Conservation (phyloP, 2,888 invertebrate genomes). For the Dicranocentrus wangi region DNA sequence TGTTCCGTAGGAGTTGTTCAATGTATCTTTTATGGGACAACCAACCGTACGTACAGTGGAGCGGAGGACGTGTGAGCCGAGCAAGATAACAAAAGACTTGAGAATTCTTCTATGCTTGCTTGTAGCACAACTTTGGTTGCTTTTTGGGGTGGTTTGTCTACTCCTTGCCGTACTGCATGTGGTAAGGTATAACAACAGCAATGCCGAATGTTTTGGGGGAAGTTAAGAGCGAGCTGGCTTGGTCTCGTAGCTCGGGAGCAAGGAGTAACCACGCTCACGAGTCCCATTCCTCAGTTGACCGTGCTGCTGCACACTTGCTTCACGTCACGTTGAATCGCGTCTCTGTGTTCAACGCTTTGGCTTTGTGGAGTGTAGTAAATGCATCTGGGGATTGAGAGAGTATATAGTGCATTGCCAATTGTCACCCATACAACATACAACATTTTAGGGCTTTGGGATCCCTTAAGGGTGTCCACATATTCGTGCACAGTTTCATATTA, state of each 20-base stretch:
- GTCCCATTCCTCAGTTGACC: conserved; percentile 67
- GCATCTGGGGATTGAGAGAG: too few species aligned
- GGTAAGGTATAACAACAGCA: not conserved
- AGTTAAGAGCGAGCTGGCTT: conserved; percentile 50
- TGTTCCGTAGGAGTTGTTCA: too few species aligned
- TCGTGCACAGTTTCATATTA: not conserved
- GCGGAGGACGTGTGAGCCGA: not conserved
- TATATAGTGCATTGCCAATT: too few species aligned
- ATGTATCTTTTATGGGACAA: too few species aligned
- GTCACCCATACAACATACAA: too few species aligned
- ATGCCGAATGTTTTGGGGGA: conserved; percentile 54
- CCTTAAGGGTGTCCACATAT: conserved; percentile 15
- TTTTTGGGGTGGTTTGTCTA: conserved; percentile 21
- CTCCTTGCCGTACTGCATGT: conserved; percentile 2
- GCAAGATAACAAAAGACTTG: conserved; percentile 2
- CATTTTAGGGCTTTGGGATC: too few species aligned
- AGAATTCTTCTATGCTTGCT: too few species aligned
- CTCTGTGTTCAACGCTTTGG: not conserved
- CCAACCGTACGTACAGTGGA: too few species aligned
- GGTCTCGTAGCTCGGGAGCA: conserved; percentile 60
- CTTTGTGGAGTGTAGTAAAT: too few species aligned
- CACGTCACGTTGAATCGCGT: conserved; percentile 60
- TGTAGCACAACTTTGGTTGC: not conserved
- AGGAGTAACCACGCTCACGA: conserved; percentile 57
- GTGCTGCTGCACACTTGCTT: conserved; percentile 65